Base-by-base conservation (phyloP, 2,113 vertebrate genomes). In the Podilymbus podiceps region DNA sequence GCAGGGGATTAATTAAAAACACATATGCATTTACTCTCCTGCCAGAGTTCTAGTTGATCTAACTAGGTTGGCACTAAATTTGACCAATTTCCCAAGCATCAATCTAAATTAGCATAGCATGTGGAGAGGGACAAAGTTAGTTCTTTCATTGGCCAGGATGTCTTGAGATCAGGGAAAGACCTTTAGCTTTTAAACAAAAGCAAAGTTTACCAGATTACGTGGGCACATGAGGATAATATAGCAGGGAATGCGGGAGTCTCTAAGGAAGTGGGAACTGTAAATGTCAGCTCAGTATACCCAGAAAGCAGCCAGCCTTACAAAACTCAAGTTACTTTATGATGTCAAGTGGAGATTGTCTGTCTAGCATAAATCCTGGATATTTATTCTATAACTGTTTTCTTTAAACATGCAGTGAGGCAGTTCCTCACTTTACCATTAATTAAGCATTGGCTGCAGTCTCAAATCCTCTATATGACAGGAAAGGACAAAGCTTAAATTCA, bases 1-100 rank as follows among this genome's bases (percentile, higher is more conserved):
- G 60, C 80, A 80, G 46, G 64, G 46, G 64, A 95, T 94, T 97
- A 94, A 97, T 95, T 97, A 93, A 94, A 95, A 96, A 86, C 90
- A 95, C 71, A 86, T 79, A 93, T 40, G 44, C 31, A 31, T 85
- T 95, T 74, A 50, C 66, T 72, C 15, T 88, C 19, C 68, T 87
- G 58, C 62, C 93, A 94, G 69, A 91, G 87, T 16, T 59, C 72
- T 68, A 90, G 68, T 33, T 88, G 80, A 40, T 92, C 55, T 92
- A 90, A 94, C 30, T 78, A 60, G n/a, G 44, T 19, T 2, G 49
- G 73, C 64, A 78, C 76, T 93, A 95, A 75, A 84, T 92, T 81
- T 90, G 71, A 81, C 56, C 68, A 86, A 3, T 95, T 90, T 56
- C 68, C 15, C 2, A 71, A 75, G 58, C 40, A 88, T 84, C 52